phyloP scores from a whole-genome alignment of 2,888 invertebrate species.

The Craniophora ligustri region DNA sequence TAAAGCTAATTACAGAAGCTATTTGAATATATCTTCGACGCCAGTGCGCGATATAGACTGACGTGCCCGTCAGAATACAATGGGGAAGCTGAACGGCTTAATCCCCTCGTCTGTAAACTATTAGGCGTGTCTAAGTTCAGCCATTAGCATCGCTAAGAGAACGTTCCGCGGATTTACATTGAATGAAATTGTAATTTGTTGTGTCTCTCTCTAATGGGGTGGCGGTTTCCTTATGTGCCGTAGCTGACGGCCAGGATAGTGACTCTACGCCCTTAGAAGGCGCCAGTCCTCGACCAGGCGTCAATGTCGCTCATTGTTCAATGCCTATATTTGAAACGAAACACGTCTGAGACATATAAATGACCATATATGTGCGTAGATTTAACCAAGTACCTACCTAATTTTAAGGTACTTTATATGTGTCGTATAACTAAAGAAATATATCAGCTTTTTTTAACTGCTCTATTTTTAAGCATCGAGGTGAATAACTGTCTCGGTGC shows the following conservation, averaged over 20 bases:
- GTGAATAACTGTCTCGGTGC: slow-evolving; percentile 8
- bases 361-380: slow-evolving; percentile 39
- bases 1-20: slow-evolving; percentile 65
- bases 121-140: slow-evolving; percentile 79
- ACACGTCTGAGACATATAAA: slow-evolving; percentile 56
- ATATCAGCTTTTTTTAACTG: slow-evolving; percentile 7
- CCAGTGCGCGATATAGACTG: slow-evolving; percentile 66
- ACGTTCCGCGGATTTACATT: slow-evolving; percentile 79
- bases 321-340: slow-evolving; percentile 68
- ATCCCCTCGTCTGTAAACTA: slow-evolving; percentile 76
- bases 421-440: slow-evolving; percentile 6
- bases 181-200: slow-evolving; percentile 86
- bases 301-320: slow-evolving; percentile 77
- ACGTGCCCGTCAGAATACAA: slow-evolving; percentile 70
- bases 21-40: slow-evolving; percentile 62
- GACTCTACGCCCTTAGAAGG: slow-evolving; percentile 69
- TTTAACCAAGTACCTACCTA: slow-evolving; percentile 28
- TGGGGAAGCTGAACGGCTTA: slow-evolving; percentile 73
- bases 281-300: slow-evolving; percentile 62
- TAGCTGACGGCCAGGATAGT: slow-evolving; percentile 57
- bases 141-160: slow-evolving; percentile 74
- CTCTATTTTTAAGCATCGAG: slow-evolving; percentile 20
- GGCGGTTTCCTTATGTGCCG: slow-evolving; percentile 71
- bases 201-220: slow-evolving; percentile 65
- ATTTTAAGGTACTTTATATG: slow-evolving; percentile 27